Evolutionary conservation across 2,797 vertebrate species (phyloP).

Genomic region (Amblyraja radiata): DNA sequence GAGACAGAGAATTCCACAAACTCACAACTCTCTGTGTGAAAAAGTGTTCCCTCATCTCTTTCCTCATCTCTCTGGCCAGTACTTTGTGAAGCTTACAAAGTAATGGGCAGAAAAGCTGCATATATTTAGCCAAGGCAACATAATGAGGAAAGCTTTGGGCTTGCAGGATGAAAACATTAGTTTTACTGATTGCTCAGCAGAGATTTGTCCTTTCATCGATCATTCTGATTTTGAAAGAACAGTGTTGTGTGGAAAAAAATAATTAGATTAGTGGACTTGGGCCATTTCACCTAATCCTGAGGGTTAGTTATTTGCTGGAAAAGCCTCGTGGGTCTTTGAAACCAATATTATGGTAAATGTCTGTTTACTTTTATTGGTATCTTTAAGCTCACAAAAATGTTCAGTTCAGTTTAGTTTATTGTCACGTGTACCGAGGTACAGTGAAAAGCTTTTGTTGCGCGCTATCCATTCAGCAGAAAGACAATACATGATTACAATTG

Average conservation of each 20-base stretch:
- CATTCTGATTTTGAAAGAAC: slow-evolving; percentile 3
- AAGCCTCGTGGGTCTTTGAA: not conserved
- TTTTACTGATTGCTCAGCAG: not conserved
- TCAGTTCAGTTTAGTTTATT: too few relatives aligned
- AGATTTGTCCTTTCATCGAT: slow-evolving; percentile 28
- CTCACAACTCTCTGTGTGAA: too few relatives aligned
- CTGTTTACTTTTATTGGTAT: not conserved
- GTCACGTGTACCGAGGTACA: too few relatives aligned
- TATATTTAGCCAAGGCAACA: not conserved
- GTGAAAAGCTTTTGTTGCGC: too few relatives aligned
- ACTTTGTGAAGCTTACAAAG: not conserved
- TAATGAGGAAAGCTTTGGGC: not conserved
- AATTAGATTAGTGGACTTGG: slow-evolving; percentile 25
- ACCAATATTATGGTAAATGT: not conserved
- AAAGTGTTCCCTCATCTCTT: too few relatives aligned
- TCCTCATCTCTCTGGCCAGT: too few relatives aligned
- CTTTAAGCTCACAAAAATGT: not conserved
- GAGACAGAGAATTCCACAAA: too few relatives aligned
- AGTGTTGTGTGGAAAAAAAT: not conserved
- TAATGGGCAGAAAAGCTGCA: not conserved
- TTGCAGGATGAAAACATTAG: not conserved
- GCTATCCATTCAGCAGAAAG: too few relatives aligned
- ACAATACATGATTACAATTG: too few relatives aligned
- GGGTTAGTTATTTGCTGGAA: not conserved
- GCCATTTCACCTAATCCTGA: not conserved